phyloP scores from a whole-genome alignment of 2,888 invertebrate genomes.

The Zygothrica quintamaculata region DNA sequence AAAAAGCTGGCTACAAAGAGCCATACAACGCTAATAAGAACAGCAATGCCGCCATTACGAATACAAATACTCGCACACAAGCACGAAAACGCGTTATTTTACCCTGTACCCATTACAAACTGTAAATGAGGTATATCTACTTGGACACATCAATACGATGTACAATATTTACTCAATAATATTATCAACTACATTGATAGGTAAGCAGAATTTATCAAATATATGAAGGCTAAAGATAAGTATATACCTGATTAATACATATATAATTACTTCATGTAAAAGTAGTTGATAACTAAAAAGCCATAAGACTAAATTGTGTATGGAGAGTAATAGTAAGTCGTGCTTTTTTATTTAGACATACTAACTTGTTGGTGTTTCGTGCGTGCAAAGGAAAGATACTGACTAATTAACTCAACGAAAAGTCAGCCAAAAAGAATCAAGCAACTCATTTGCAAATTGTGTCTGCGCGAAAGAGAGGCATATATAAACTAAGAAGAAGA shows the following conservation, averaged over 20 bases:
- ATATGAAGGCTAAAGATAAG: too few species aligned
- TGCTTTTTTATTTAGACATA: not conserved
- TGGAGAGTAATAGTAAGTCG: not conserved
- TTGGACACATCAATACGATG: too few species aligned
- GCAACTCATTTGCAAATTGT: slow-evolving; percentile 75
- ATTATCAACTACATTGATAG: too few species aligned
- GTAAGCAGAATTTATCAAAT: too few species aligned
- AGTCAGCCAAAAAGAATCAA: slow-evolving; percentile 71
- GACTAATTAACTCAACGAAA: slow-evolving; percentile 76
- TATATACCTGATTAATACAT: too few species aligned
- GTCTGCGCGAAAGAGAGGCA: slow-evolving; percentile 36
- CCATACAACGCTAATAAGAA: slow-evolving; percentile 69
- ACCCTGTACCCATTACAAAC: not conserved
- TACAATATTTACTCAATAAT: too few species aligned
- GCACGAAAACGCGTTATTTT: slow-evolving; percentile 56
- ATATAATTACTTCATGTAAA: too few species aligned
- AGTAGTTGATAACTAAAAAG: too few species aligned
- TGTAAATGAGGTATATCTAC: not conserved
- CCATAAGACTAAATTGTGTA: too few species aligned
- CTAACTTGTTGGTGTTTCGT: slow-evolving; percentile 42
- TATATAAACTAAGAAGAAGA: not conserved
- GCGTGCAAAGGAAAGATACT: slow-evolving; percentile 77
- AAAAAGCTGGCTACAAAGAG: slow-evolving; percentile 59
- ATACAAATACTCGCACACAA: slow-evolving; percentile 57
- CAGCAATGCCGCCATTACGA: slow-evolving; percentile 71